Conservation (phyloP, 2,888 invertebrate species). For the Biston stratarius region DNA sequence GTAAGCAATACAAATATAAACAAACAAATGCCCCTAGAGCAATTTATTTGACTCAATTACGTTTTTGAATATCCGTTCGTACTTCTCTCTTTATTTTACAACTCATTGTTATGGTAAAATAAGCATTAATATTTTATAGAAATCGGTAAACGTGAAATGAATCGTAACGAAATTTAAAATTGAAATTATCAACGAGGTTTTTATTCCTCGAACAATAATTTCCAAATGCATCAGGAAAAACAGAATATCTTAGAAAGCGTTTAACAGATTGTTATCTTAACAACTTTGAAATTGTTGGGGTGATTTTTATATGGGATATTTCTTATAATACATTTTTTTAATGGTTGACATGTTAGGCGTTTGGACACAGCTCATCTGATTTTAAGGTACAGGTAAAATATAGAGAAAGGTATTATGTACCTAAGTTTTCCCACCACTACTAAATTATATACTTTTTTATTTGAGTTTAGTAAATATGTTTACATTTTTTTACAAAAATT, state of each 20-base stretch:
- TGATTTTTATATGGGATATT: too few relatives aligned
- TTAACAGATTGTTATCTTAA: too few relatives aligned
- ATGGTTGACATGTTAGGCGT: too few relatives aligned
- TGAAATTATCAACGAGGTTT: neutral
- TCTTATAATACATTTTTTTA: too few relatives aligned
- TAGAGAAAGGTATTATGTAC: too few relatives aligned
- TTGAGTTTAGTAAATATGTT: neutral
- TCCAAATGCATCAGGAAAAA: neutral
- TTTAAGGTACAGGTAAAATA: too few relatives aligned
- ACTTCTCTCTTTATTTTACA: constrained; percentile 15
- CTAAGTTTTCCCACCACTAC: too few relatives aligned
- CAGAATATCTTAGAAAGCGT: too few relatives aligned
- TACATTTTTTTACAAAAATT: too few relatives aligned
- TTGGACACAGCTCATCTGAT: too few relatives aligned
- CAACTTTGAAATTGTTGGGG: too few relatives aligned
- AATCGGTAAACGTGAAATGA: constrained; percentile 14
- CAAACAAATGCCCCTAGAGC: constrained; percentile 5
- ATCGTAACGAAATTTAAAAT: constrained; percentile 8
- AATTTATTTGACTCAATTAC: constrained; percentile 11
- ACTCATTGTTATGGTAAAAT: constrained; percentile 22
- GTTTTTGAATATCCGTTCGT: constrained; percentile 18
- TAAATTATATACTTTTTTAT: too few relatives aligned
- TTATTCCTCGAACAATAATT: neutral
- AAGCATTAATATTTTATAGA: constrained; percentile 13
- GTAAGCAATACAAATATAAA: neutral